These are phyloP conservation scores for Cerastoderma edule DNA, from an alignment of 2,888 invertebrate species.

Conservation along the genomic window DNA sequence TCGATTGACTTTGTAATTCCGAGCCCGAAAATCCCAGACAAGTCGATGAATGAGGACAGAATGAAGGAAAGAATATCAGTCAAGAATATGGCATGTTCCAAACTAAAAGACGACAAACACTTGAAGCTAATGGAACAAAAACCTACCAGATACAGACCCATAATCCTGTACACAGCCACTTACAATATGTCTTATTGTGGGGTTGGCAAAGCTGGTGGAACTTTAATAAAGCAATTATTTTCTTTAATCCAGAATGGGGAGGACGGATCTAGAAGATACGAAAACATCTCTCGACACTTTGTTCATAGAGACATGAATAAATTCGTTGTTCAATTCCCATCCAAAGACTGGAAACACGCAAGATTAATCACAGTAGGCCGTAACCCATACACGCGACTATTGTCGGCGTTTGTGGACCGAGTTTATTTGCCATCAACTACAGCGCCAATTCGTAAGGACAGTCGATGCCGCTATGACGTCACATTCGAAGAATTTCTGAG, in stretches of 20 bases:
- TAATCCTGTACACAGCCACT: too few relatives aligned
- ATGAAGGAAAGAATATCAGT: too few relatives aligned
- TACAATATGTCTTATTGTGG: conserved; percentile 7
- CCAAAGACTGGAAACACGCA: background rate
- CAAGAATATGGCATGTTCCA: too few relatives aligned
- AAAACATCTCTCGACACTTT: background rate
- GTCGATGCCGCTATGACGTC: background rate
- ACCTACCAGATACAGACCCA: too few relatives aligned
- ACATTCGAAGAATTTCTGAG: background rate
- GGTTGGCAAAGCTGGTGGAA: conserved; percentile 7
- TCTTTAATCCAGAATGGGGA: background rate
- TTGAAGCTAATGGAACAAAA: too few relatives aligned
- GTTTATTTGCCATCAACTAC: background rate
- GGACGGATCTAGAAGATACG: background rate
- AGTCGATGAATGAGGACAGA: too few relatives aligned
- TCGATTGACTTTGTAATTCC: too few relatives aligned
- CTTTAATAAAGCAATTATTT: conserved; percentile 2
- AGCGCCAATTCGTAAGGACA: background rate
- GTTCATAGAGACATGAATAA: background rate
- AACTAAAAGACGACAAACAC: too few relatives aligned
- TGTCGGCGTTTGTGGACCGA: background rate
- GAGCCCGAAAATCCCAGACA: too few relatives aligned
- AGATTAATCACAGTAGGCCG: background rate
- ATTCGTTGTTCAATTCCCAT: background rate
- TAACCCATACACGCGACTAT: background rate